Conservation (phyloP, 2,797 vertebrate genomes). For the Diplodus sargus region DNA sequence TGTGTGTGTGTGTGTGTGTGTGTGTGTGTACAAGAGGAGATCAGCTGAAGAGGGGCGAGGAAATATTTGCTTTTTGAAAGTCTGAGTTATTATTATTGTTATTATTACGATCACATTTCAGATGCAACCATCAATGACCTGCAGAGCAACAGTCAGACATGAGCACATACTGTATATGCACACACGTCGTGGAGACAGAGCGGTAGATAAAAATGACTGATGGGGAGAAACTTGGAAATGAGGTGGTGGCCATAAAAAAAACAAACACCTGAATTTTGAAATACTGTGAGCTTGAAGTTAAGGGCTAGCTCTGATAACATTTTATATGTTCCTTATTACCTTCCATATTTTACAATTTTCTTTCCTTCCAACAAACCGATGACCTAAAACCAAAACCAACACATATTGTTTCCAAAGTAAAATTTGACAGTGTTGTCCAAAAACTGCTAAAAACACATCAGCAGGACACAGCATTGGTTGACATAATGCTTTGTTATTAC, state of each 20-base stretch:
- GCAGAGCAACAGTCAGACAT: not conserved
- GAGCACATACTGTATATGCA: slow-evolving; percentile 1
- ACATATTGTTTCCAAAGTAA: not conserved
- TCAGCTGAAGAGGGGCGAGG: not conserved
- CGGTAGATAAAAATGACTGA: not conserved
- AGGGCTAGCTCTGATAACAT: not conserved
- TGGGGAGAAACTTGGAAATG: not conserved
- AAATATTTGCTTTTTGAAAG: not conserved
- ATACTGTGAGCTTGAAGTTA: not conserved
- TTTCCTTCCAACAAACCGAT: not conserved
- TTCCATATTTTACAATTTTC: too few relatives aligned
- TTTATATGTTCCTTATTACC: not conserved
- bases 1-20: slow-evolving; percentile 4
- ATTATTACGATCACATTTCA: not conserved
- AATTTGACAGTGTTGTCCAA: not conserved
- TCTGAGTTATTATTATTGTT: slow-evolving; percentile 16
- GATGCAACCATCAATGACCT: not conserved
- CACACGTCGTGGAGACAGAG: not conserved
- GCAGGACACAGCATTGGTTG: not conserved
- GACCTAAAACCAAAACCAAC: not conserved
- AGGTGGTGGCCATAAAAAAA: not conserved
- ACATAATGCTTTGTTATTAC: not conserved
- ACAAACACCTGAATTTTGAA: not conserved
- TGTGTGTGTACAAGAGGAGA: not conserved
- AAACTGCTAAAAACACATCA: not conserved